Evolutionary conservation across 1,140 invertebrate species (phyloP).

Genomic region (Ganaspis sp.): DNA sequence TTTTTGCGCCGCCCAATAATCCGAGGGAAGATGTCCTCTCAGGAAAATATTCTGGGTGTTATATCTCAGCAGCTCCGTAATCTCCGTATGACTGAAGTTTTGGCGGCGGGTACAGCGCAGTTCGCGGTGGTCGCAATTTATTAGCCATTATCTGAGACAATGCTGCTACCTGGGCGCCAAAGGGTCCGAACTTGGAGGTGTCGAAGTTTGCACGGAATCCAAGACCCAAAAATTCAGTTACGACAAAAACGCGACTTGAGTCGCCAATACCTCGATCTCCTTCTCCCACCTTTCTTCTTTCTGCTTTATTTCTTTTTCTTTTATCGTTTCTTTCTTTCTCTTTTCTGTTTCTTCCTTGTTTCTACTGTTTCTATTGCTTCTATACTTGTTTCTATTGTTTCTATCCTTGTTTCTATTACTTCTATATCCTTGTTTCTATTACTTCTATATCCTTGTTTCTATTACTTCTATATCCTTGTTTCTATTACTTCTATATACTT

Average conservation of each 20-base stretch:
- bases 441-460: too few relatives aligned
- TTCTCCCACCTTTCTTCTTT: slow-evolving; percentile 38
- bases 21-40: slow-evolving; percentile 17
- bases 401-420: too few relatives aligned
- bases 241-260: slow-evolving; percentile 53
- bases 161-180: slow-evolving; percentile 69
- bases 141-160: slow-evolving; percentile 74
- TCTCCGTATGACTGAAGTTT: slow-evolving; percentile 57
- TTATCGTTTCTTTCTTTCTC: background rate
- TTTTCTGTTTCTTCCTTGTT: background rate
- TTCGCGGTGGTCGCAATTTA: slow-evolving; percentile 71
- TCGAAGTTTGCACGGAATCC: slow-evolving; percentile 33
- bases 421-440: too few relatives aligned
- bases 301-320: background rate
- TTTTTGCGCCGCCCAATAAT: slow-evolving; percentile 52
- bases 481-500: too few relatives aligned
- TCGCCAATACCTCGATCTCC: slow-evolving; percentile 54
- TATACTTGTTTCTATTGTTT: too few relatives aligned
- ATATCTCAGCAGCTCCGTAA: slow-evolving; percentile 49
- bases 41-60: slow-evolving; percentile 32
- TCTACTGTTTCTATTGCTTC: too few relatives aligned
- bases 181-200: slow-evolving; percentile 32
- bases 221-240: slow-evolving; percentile 50
- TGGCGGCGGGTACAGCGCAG: background rate
- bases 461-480: too few relatives aligned